phyloP scores from a whole-genome alignment of 2,113 vertebrate species.

The Numenius arquata region DNA sequence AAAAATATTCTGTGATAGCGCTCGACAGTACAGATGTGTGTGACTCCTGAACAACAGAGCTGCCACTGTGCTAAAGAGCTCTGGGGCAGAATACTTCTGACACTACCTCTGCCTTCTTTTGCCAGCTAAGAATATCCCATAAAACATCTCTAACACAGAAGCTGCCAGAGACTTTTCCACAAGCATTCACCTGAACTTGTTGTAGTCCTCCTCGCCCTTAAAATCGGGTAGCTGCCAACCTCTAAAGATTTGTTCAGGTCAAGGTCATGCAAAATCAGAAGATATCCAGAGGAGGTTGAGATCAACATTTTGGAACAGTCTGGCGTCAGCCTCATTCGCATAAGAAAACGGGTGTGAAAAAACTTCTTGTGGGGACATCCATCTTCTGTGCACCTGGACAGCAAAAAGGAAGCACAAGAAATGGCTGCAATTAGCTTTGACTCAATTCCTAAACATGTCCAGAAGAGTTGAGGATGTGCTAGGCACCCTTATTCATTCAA shows the following conservation, averaged over 20 bases:
- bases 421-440: not conserved
- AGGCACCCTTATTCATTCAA: not conserved
- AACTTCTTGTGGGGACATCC: constrained; percentile 99
- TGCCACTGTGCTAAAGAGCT: rapidly evolving
- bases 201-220: constrained; percentile 89
- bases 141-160: not conserved
- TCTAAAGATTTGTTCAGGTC: constrained; percentile 97
- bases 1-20: too few relatives aligned
- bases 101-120: not conserved
- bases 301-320: constrained; percentile 99
- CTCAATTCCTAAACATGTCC: not conserved
- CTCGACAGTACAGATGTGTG: not conserved
- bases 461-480: not conserved
- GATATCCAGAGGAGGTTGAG: constrained; percentile 97
- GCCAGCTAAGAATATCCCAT: not conserved
- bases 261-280: constrained; percentile 96
- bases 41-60: not conserved
- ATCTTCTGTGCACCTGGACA: constrained; percentile 91
- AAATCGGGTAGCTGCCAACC: constrained; percentile 95
- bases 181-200: constrained; percentile 84
- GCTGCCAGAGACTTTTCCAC: not conserved
- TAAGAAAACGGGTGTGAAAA: constrained; percentile 97
- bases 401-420: not conserved
- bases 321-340: constrained; percentile 97
- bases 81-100: not conserved